Conservation (phyloP, 2,797 vertebrate species). For the Pseudomugil tenellus region DNA sequence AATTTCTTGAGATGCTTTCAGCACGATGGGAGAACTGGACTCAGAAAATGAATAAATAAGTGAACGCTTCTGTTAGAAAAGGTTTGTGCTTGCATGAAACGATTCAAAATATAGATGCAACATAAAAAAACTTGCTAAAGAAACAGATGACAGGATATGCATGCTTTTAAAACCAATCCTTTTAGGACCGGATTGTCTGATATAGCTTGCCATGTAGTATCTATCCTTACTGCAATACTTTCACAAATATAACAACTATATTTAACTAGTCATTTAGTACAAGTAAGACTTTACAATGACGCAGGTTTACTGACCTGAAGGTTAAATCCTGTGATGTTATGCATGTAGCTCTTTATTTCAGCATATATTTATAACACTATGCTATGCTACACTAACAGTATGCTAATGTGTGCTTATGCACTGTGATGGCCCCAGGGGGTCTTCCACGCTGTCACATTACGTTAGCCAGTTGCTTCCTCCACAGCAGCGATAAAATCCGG, state of each 20-base stretch:
- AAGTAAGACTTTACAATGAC: conserved; percentile 28
- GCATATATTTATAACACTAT: conserved; percentile 32
- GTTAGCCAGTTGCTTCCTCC: conserved; percentile 54
- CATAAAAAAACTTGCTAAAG: not conserved
- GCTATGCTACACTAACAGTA: conserved; percentile 36
- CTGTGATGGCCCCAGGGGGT: conserved; percentile 28
- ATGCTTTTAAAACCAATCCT: not conserved
- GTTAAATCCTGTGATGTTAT: conserved; percentile 32
- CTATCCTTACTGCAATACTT: conserved; percentile 25
- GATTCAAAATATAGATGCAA: too few relatives aligned
- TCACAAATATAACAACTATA: conserved; percentile 35
- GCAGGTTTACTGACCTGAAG: conserved; percentile 40
- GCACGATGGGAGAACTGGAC: too few relatives aligned
- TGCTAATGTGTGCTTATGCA: conserved; percentile 52
- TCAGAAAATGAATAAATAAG: too few relatives aligned
- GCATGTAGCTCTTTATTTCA: conserved; percentile 2
- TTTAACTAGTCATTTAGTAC: conserved; percentile 28
- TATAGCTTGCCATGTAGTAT: conserved; percentile 26
- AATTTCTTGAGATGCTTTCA: too few relatives aligned
- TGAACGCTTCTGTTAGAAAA: too few relatives aligned
- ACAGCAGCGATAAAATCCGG: conserved; percentile 13
- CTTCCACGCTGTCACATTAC: conserved; percentile 60
- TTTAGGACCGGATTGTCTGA: not conserved
- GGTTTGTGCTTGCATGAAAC: too few relatives aligned
- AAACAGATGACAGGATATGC: not conserved